These are phyloP conservation scores for Aldrovandia affinis DNA, from an alignment of 2,797 vertebrate species.

Conservation along the genomic window DNA sequence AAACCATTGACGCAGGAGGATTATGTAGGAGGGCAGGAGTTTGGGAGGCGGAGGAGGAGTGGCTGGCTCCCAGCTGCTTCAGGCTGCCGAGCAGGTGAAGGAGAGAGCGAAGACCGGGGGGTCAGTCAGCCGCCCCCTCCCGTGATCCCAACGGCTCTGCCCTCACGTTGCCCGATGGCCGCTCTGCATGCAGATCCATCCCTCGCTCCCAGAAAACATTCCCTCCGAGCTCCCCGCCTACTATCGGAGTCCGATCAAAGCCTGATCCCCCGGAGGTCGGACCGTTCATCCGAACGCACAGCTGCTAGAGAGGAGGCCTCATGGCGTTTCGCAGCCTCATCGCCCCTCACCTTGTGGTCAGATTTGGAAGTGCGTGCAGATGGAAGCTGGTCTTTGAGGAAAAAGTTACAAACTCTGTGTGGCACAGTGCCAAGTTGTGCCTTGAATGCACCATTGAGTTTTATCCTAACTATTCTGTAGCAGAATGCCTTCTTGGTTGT, in stretches of 20 bases:
- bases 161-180: constrained; percentile 61
- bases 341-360: not conserved
- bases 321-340: not conserved
- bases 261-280: constrained; percentile 50
- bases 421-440: not conserved
- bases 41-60: constrained; percentile 33
- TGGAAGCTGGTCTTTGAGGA: not conserved
- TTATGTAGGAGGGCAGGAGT: constrained; percentile 33
- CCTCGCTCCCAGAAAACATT: not conserved
- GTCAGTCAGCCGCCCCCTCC: constrained; percentile 69
- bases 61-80: constrained; percentile 42
- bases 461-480: no score
- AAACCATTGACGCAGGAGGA: constrained; percentile 38
- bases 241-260: not conserved
- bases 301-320: not conserved
- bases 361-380: not conserved
- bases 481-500: not conserved
- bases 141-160: constrained; percentile 57
- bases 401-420: not conserved
- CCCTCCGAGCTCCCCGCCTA: constrained; percentile 40
- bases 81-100: constrained; percentile 43
- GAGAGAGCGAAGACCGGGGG: constrained; percentile 54
- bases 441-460: not conserved
- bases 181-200: not conserved
- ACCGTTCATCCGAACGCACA: constrained; percentile 50